These are phyloP conservation scores for Apaloderma vittatum DNA, from an alignment of 2,113 vertebrate genomes.

Conservation along the genomic window DNA sequence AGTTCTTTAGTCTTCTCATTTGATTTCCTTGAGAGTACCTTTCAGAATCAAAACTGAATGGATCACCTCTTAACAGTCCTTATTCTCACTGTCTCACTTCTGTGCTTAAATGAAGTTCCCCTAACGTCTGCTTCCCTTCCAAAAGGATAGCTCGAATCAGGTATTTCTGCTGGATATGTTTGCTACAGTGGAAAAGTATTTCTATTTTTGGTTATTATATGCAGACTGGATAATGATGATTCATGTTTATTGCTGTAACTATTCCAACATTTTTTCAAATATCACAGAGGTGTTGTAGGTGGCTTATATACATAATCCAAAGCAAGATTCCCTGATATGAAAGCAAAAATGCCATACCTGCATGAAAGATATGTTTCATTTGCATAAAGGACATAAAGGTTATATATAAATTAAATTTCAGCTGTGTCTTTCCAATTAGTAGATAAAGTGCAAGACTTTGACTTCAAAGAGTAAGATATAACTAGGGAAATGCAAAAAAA, in stretches of 20 bases:
- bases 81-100: neutral
- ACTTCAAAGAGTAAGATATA: neutral
- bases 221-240: neutral
- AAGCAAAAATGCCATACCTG: neutral
- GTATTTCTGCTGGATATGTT: neutral
- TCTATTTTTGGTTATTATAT: neutral
- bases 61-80: neutral
- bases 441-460: neutral
- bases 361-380: neutral
- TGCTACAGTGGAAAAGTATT: neutral
- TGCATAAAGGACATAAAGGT: neutral
- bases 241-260: neutral
- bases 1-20: neutral
- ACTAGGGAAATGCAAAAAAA: neutral
- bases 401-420: neutral
- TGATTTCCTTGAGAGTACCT: neutral
- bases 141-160: neutral
- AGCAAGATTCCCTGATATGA: neutral
- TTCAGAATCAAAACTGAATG: neutral
- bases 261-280: neutral
- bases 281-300: neutral
- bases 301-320: neutral
- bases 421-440: neutral
- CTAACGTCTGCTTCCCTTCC: neutral
- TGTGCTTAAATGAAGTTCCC: neutral